Evolutionary conservation across 2,888 invertebrate species (phyloP).

Genomic region (Drosophila dives): DNA sequence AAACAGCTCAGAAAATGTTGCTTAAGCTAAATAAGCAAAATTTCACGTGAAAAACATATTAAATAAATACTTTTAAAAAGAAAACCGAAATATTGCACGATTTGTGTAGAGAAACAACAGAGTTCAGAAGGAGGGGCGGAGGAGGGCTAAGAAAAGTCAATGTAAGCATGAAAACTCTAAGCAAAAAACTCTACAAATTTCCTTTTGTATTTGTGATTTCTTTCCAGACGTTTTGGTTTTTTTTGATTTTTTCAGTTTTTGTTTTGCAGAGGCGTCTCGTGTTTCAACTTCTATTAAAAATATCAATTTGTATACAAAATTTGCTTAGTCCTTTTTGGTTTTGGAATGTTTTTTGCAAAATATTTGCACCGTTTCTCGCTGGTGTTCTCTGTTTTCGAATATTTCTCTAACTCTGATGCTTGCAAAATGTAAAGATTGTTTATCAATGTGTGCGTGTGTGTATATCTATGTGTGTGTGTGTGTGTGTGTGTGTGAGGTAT

Average conservation of each 20-base stretch:
- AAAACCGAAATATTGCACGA: slow-evolving; percentile 61
- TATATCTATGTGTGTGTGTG: slow-evolving; percentile 14
- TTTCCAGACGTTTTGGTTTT: slow-evolving; percentile 14
- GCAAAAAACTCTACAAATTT: slow-evolving; percentile 26
- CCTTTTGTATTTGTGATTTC: slow-evolving; percentile 73
- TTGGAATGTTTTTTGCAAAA: slow-evolving; percentile 67
- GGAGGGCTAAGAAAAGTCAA: slow-evolving; percentile 20
- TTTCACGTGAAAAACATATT: slow-evolving; percentile 14
- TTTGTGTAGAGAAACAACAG: slow-evolving; percentile 35
- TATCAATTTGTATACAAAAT: slow-evolving; percentile 26
- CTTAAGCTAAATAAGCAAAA: slow-evolving; percentile 40
- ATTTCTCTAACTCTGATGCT: slow-evolving; percentile 21
- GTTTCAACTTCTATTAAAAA: slow-evolving; percentile 10
- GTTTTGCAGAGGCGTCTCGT: slow-evolving; percentile 27
- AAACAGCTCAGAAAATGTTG: slow-evolving; percentile 54
- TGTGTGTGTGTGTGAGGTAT: slow-evolving; percentile 14
- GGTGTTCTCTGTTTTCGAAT: slow-evolving; percentile 3
- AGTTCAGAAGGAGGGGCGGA: slow-evolving; percentile 18
- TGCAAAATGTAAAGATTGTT: slow-evolving; percentile 8
- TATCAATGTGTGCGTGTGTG: slow-evolving; percentile 1
- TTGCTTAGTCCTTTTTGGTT: slow-evolving; percentile 17
- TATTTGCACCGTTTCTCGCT: slow-evolving; percentile 26
- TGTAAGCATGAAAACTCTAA: slow-evolving; percentile 26
- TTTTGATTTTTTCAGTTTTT: slow-evolving; percentile 18
- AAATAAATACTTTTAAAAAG: slow-evolving; percentile 18